These are phyloP conservation scores for Antheraea assamensis DNA, from an alignment of 2,888 invertebrate species.

Conservation along the genomic window DNA sequence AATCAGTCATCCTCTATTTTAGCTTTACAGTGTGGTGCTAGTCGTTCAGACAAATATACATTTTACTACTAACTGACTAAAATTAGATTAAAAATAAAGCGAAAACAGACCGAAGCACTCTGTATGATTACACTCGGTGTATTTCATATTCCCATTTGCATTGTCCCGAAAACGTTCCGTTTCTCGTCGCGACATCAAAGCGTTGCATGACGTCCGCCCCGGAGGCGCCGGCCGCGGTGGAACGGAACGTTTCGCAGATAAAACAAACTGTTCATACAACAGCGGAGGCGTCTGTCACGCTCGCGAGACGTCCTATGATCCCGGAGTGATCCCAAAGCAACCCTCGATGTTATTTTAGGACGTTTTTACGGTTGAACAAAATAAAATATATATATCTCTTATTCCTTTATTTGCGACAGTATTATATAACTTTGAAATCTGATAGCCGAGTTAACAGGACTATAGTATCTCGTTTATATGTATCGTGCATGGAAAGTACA, in stretches of 20 bases:
- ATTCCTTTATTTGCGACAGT: neutral
- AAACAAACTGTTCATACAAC: constrained; percentile 10
- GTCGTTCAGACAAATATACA: too few relatives aligned
- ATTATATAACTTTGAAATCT: too few relatives aligned
- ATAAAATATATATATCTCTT: neutral
- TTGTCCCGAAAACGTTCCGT: constrained; percentile 12
- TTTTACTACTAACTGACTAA: neutral
- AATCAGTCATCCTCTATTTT: too few relatives aligned
- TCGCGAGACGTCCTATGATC: neutral
- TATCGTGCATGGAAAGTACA: too few relatives aligned
- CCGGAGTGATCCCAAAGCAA: constrained; percentile 3
- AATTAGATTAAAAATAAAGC: neutral
- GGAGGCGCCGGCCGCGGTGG: neutral
- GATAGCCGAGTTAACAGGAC: too few relatives aligned
- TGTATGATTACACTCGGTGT: constrained; percentile 3
- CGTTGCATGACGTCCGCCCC: constrained; percentile 1
- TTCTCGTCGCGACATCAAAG: constrained; percentile 5
- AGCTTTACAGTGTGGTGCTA: too few relatives aligned
- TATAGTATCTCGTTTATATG: too few relatives aligned
- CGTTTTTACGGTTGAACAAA: neutral
- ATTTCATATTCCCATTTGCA: constrained; percentile 15
- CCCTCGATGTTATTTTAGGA: constrained; percentile 5
- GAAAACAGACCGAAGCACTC: neutral
- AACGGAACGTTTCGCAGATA: constrained; percentile 5
- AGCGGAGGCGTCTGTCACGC: constrained; percentile 9